Conservation (phyloP, 2,113 vertebrate genomes). For the Polypterus senegalus region DNA sequence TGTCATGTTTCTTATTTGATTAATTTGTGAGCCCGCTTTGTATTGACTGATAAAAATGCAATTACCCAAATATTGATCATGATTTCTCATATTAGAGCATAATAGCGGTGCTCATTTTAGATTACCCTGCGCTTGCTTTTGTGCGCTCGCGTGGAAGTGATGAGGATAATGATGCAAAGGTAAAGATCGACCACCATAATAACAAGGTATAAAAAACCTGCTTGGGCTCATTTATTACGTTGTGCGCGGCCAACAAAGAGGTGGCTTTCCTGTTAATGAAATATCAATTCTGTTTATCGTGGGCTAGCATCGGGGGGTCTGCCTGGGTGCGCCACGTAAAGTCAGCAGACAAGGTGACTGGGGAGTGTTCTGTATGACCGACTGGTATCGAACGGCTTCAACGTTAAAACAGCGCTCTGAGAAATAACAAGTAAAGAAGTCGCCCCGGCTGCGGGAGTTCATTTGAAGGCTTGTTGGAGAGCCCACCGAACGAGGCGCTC, state of each 20-base stretch:
- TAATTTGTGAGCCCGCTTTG: background rate
- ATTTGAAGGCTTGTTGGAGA: too few species aligned
- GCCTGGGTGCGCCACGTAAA: too few species aligned
- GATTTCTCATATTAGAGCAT: conserved; percentile 3
- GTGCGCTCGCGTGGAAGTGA: background rate
- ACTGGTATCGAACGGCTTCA: too few species aligned
- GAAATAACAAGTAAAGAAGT: too few species aligned
- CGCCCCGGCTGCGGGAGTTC: too few species aligned
- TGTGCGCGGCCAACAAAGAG: conserved; percentile 11
- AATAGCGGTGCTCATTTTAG: background rate
- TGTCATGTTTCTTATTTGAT: background rate
- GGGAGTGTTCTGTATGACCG: too few species aligned
- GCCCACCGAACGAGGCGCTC: too few species aligned
- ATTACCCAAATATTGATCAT: background rate
- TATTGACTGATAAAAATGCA: conserved; percentile 1
- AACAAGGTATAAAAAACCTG: conserved; percentile 3
- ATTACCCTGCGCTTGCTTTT: background rate
- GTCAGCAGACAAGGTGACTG: too few species aligned
- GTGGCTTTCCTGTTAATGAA: conserved; percentile 28
- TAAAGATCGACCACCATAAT: background rate
- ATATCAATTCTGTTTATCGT: conserved; percentile 23
- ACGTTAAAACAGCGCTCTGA: too few species aligned
- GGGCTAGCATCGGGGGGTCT: background rate
- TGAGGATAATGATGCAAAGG: background rate
- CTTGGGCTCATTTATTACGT: conserved; percentile 14